Evolutionary conservation across 2,888 invertebrate species (phyloP), one percentile per base, ranked within the genome.

Genomic region (Eupeodes luniger): DNA sequence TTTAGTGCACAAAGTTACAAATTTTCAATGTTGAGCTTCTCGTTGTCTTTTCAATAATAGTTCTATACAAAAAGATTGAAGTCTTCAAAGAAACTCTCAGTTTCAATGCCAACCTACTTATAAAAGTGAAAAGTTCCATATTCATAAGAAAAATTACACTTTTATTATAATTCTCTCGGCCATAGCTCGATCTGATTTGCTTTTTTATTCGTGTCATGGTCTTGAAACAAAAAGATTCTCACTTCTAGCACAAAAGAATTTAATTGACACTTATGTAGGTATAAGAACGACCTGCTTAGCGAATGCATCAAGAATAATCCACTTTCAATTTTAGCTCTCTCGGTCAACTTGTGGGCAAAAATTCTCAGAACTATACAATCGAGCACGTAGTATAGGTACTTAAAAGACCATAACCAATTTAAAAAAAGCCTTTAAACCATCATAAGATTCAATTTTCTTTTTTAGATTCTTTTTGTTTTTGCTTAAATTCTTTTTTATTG

Each of bases 401-500:
- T 77, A 70, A 81, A 76, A 85, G 75, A 81, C 81, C 76, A 79
- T 78, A 79, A 84, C 83, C 70, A 72, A 81, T 74, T 72, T 9
- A 14, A 40, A 53, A 53, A 27, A 74, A 76, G 75, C 59, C 78
- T 72, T 47, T 59, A 72, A 85, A 44, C 72, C 81, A 81, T 77
- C 85, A 85, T 81, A 76, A 77, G 85, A 74, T 66, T 77, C 77
- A 85, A 85, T 77, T 85, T 85, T 77, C 66, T 72, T 69, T 69
- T 59, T 55, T 67, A 67, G 59, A 66, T 67, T 66, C 40, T 64
- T 51, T 5, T 69, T 36, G 34, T 53, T 4, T 36, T 49, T 12
- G 10, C 27, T 55, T 51, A 7, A n/a, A 10, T 36, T 40, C 34
- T 67, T 44, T 27, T 12, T 19, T 19, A 47, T 47, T 69, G 69